Evolutionary conservation across 2,888 invertebrate genomes (phyloP), one percentile per base, ranked within the genome.

Genomic region (Trisateles emortualis): DNA sequence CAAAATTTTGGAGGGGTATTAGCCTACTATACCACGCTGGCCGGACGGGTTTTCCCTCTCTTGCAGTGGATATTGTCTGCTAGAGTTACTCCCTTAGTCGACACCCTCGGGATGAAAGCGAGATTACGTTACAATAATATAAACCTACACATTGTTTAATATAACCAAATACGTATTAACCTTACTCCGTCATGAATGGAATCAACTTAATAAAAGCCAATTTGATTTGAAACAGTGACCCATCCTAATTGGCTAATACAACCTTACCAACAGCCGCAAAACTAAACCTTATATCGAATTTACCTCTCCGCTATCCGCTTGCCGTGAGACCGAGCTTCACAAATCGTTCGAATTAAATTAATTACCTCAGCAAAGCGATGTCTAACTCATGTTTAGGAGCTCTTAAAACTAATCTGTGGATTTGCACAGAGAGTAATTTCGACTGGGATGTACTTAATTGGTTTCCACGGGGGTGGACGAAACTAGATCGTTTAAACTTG

Each of bases 321-420:
- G 44, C 52, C 54, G 68, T 56, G 17, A 16, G 46, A 52, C 66
- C 58, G 33, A 49, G 29, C 48, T 26, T 39, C 48, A 42, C 47
- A 62, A 69, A 73, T 66, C 65, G 66, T 59, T 76, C 70, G 72
- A 76, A 77, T 77, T 73, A 77, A 77, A 76, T 72, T 76, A 77
- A 80, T 76, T 78, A 77, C 74, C 69, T 67, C 62, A 62, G 66
- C 61, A 66, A 71, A 72, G 68, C 72, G 73, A 64, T 57, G 57
- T 61, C 64, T 68, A 68, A 76, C 78, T 77, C 72, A 65, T 75
- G 76, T 75, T 79, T 79, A 73, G 71, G 53, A 64, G 65, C 76
- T 64, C 73, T 76, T 75, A 68, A 64, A 68, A 73, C 71, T 76
- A 73, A 79, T 74, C 78, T 71, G 46, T 42, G 72, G 72, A 77